A percentile compares a stretch with the other conserved stretches of the same genome.
phyloP scores from a whole-genome alignment of 1,140 invertebrate genomes.

The Megalonaias nervosa region DNA sequence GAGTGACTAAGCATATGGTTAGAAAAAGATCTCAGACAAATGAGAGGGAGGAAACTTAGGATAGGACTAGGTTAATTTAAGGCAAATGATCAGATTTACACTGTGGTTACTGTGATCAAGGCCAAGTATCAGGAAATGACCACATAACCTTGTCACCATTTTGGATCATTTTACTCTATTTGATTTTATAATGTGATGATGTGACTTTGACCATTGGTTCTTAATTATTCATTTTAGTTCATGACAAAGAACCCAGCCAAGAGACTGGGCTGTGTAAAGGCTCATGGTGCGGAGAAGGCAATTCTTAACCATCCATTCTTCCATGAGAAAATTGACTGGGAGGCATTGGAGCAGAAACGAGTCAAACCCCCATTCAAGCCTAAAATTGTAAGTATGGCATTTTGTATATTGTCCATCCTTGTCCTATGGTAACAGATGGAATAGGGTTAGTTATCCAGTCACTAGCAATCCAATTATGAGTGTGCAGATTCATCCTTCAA shows the following conservation, averaged over 20 bases:
- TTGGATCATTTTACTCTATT: too few relatives aligned
- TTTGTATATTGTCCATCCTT: neutral
- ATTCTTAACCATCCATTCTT: constrained; percentile 97
- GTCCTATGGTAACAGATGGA: neutral
- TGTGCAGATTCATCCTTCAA: neutral
- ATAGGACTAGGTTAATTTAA: too few relatives aligned
- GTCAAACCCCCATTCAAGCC: constrained; percentile 98
- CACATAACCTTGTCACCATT: too few relatives aligned
- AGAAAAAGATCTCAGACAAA: too few relatives aligned
- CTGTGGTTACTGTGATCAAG: too few relatives aligned
- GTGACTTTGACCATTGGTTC: neutral
- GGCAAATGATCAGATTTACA: too few relatives aligned
- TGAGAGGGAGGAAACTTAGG: too few relatives aligned
- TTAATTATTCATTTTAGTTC: constrained; percentile 78
- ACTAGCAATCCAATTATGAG: too few relatives aligned
- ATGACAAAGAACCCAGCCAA: constrained; percentile 98
- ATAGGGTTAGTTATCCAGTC: too few relatives aligned
- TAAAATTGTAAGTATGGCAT: constrained; percentile 88
- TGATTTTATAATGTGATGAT: too few relatives aligned
- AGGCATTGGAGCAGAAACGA: constrained; percentile 89
- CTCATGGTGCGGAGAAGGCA: constrained; percentile 85
- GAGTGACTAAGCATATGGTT: too few relatives aligned
- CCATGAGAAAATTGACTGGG: constrained; percentile 94
- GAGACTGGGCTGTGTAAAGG: constrained; percentile 89
- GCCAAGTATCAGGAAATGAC: too few relatives aligned